Evolutionary conservation across 1,140 invertebrate species (phyloP).

Genomic region (Leucophenga varia): DNA sequence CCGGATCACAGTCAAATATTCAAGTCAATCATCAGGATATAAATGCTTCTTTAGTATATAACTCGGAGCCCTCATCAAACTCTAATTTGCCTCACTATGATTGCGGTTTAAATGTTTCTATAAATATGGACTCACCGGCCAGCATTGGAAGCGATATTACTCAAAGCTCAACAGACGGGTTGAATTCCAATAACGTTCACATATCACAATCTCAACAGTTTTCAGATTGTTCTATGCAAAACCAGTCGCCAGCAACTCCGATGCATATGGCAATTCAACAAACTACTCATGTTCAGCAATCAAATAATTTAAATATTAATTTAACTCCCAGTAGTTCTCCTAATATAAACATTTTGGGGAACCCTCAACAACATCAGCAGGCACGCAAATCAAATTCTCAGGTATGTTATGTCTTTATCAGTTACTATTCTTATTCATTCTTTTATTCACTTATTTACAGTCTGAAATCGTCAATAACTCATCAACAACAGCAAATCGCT

Average conservation of each 20-base stretch:
- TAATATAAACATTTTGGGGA: constrained; percentile 41
- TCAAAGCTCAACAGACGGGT: constrained; percentile 71
- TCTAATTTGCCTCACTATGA: constrained; percentile 74
- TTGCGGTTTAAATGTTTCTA: constrained; percentile 81
- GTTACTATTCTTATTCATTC: not conserved
- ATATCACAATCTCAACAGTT: constrained; percentile 62
- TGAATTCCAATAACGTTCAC: constrained; percentile 58
- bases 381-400: constrained; percentile 37
- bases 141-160: constrained; percentile 84
- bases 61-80: constrained; percentile 58
- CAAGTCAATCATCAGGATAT: constrained; percentile 34
- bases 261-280: constrained; percentile 60
- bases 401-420: constrained; percentile 18
- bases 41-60: constrained; percentile 35
- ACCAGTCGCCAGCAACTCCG: constrained; percentile 62
- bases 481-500: constrained; percentile 31
- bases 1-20: constrained; percentile 24
- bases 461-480: constrained; percentile 35
- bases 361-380: constrained; percentile 34
- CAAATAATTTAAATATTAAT: constrained; percentile 44
- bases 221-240: constrained; percentile 64
- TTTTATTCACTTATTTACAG: constrained; percentile 12
- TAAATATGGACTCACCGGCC: constrained; percentile 82
- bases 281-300: constrained; percentile 47
- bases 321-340: constrained; percentile 31